These are phyloP conservation scores for Trididemnum clinides DNA, from an alignment of 23 tunicate genomes.

Conservation along the genomic window DNA sequence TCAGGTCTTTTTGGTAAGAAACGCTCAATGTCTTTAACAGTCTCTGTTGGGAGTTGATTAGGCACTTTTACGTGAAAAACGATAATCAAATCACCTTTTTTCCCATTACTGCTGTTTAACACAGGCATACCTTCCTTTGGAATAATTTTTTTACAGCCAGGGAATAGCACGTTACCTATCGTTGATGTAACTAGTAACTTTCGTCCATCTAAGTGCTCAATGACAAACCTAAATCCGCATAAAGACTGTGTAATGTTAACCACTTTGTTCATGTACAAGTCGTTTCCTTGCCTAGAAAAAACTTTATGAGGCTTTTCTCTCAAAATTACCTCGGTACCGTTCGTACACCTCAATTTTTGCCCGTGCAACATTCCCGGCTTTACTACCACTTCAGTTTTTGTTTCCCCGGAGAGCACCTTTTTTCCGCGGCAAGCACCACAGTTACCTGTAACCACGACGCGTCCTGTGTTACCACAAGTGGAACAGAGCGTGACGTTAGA, in stretches of 20 bases:
- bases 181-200: conserved; percentile 25
- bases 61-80: conserved; percentile 62
- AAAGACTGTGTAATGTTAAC: conserved; percentile 43
- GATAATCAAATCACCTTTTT: conserved; percentile 52
- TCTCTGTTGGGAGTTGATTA: not conserved
- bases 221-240: conserved; percentile 44
- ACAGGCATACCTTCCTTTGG: conserved; percentile 77
- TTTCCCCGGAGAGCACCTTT: not conserved
- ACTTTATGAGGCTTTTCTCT: conserved; percentile 32
- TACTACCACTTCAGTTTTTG: not conserved
- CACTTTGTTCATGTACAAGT: conserved; percentile 47
- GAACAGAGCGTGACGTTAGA: not conserved
- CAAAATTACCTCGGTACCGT: not conserved
- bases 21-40: conserved; percentile 16
- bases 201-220: conserved; percentile 61
- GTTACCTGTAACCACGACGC: not conserved
- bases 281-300: conserved; percentile 52
- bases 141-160: conserved; percentile 51
- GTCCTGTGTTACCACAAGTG: not conserved
- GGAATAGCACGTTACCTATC: conserved; percentile 27
- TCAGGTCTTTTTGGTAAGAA: conserved; percentile 34
- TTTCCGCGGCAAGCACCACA: conserved; percentile 12
- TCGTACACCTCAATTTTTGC: conserved; percentile 2
- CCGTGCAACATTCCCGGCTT: conserved; percentile 19
- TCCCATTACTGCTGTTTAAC: not conserved